Evolutionary conservation across 2,113 vertebrate genomes (phyloP).

Genomic region (Axis porcinus): DNA sequence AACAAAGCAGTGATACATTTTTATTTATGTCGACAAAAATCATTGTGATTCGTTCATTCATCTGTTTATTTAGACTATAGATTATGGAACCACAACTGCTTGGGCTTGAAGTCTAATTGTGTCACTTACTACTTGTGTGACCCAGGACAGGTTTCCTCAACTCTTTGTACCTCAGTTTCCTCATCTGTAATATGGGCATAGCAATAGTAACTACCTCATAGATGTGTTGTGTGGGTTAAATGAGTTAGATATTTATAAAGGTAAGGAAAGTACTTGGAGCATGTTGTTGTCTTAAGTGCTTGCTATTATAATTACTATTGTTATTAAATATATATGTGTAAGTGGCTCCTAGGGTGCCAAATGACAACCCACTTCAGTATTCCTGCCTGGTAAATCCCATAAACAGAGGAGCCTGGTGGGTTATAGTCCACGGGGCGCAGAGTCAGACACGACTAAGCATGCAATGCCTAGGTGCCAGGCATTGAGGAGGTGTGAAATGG

Average conservation of each 20-base stretch:
- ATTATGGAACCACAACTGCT: neutral
- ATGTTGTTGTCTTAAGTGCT: neutral
- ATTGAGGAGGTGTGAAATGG: neutral
- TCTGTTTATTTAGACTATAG: neutral
- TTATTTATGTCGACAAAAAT: neutral
- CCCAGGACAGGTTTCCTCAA: neutral
- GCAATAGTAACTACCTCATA: neutral
- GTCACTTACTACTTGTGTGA: neutral
- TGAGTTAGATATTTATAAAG: neutral
- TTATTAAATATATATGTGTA: neutral
- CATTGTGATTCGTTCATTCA: neutral
- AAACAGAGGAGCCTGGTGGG: neutral
- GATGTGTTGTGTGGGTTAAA: neutral
- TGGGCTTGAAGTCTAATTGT: neutral
- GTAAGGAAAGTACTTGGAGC: neutral
- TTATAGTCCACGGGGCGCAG: neutral
- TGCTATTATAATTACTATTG: neutral
- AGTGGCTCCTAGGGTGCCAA: neutral
- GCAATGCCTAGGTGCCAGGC: neutral
- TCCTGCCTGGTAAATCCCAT: neutral
- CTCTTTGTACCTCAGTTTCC: neutral
- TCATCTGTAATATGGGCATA: neutral
- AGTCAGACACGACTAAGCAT: neutral
- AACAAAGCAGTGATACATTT: neutral
- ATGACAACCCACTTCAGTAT: neutral